Evolutionary conservation across 2,113 vertebrate genomes (phyloP).

Genomic region (Caloenas nicobarica): DNA sequence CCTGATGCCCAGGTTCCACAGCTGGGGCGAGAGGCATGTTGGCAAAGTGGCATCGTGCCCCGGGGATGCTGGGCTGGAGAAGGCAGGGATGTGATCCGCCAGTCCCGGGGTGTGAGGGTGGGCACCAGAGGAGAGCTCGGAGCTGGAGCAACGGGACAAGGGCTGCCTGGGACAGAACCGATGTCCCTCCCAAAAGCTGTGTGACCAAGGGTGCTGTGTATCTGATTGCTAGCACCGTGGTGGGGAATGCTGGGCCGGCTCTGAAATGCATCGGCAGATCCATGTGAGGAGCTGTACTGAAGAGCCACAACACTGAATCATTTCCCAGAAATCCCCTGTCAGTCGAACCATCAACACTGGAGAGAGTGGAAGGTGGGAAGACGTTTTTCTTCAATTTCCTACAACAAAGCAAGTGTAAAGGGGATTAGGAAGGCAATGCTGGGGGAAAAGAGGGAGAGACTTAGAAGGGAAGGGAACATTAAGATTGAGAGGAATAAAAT

Average conservation of each 20-base stretch:
- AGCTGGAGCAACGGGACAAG: background rate
- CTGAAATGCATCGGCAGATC: background rate
- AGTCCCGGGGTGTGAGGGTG: rapidly evolving
- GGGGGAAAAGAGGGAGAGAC: conserved; percentile 11
- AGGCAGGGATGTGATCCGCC: background rate
- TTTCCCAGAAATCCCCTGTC: conserved; percentile 45
- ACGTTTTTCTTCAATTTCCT: conserved; percentile 33
- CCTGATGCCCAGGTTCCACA: background rate
- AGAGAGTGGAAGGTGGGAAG: conserved; percentile 17
- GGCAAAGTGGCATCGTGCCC: background rate
- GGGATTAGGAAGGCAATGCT: conserved; percentile 45
- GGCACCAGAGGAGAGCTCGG: rapidly evolving
- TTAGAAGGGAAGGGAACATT: conserved; percentile 30
- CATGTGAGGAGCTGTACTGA: conserved; percentile 1
- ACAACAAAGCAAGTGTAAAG: conserved; percentile 37
- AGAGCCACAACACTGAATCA: conserved; percentile 48
- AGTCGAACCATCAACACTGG: conserved; percentile 33
- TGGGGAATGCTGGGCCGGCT: background rate
- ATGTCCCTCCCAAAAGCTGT: background rate
- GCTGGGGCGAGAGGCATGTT: background rate
- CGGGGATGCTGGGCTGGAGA: background rate
- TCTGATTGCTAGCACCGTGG: rapidly evolving
- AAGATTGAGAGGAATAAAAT: conserved; percentile 50
- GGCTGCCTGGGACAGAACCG: background rate
- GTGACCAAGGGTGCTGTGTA: background rate